A percentile compares a stretch with the other conserved stretches of the same genome.
These are phyloP conservation scores for Brevimyrus niger DNA, from an alignment of 2,113 vertebrate species.

Conservation along the genomic window DNA sequence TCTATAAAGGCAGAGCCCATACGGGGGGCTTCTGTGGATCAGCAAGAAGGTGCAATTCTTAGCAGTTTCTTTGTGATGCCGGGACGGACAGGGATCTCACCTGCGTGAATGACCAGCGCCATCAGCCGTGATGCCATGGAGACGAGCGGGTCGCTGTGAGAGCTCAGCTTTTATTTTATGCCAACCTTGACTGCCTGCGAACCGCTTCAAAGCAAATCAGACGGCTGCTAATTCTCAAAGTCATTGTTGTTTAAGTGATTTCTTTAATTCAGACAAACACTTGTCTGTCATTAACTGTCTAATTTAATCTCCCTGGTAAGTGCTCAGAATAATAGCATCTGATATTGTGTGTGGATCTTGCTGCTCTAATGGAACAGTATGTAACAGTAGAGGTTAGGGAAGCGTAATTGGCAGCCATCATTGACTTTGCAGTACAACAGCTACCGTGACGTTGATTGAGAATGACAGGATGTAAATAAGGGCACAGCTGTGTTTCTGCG, in stretches of 20 bases:
- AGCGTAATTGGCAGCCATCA: neutral
- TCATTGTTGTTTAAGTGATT: neutral
- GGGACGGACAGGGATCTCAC: neutral
- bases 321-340: neutral
- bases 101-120: neutral
- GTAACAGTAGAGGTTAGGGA: neutral
- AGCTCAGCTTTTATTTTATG: neutral
- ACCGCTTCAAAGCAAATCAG: neutral
- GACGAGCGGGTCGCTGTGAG: neutral
- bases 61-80: neutral
- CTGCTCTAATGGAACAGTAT: neutral
- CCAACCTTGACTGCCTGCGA: neutral
- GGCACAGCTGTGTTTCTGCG: neutral
- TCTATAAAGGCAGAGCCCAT: neutral
- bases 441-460: neutral
- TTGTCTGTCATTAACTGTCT: neutral
- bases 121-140: neutral
- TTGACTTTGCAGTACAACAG: neutral
- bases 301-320: neutral
- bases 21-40: neutral
- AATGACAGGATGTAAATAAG: neutral
- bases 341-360: neutral
- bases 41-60: neutral
- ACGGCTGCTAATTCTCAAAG: neutral
- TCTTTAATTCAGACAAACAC: neutral